Evolutionary conservation across 2,113 vertebrate species (phyloP).

Genomic region (Dissostichus mawsoni): DNA sequence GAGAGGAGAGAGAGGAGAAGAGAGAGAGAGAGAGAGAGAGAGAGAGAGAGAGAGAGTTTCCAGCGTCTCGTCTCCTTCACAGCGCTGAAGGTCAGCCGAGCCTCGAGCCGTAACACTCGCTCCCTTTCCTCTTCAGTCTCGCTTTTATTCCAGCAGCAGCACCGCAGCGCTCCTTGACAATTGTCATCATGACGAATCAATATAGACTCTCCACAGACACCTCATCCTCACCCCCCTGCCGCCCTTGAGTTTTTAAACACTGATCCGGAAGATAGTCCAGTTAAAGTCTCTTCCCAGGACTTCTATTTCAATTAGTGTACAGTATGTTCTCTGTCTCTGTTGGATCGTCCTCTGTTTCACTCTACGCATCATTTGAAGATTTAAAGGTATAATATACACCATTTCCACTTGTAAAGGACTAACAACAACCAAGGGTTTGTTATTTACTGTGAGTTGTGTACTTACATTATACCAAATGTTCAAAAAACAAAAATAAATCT

Average conservation of each 20-base stretch:
- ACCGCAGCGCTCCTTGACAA: slow-evolving; percentile 70
- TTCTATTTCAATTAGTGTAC: slow-evolving; percentile 32
- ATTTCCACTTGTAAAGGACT: no score
- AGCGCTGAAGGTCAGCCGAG: slow-evolving; percentile 74
- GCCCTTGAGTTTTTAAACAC: slow-evolving; percentile 71
- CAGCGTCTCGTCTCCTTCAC: slow-evolving; percentile 74
- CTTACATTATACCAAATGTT: no score
- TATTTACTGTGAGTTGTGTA: no score
- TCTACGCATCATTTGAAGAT: slow-evolving; percentile 11
- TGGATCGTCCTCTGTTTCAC: not conserved
- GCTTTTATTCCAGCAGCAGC: slow-evolving; percentile 65
- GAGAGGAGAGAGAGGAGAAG: no score
- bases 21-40: slow-evolving; percentile 32
- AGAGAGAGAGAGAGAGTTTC: slow-evolving; percentile 48
- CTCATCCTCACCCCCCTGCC: not conserved
- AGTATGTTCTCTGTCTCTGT: slow-evolving; percentile 16
- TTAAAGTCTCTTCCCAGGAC: slow-evolving; percentile 54
- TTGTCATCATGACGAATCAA: slow-evolving; percentile 79
- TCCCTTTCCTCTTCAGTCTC: slow-evolving; percentile 63
- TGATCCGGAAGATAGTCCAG: slow-evolving; percentile 58
- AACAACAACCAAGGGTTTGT: no score
- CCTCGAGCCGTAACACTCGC: slow-evolving; percentile 61
- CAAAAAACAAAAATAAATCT: no score
- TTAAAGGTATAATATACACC: not conserved
- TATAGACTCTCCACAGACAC: slow-evolving; percentile 64